phyloP scores from a whole-genome alignment of 2,888 invertebrate genomes.

The Scotopteryx bipunctaria region DNA sequence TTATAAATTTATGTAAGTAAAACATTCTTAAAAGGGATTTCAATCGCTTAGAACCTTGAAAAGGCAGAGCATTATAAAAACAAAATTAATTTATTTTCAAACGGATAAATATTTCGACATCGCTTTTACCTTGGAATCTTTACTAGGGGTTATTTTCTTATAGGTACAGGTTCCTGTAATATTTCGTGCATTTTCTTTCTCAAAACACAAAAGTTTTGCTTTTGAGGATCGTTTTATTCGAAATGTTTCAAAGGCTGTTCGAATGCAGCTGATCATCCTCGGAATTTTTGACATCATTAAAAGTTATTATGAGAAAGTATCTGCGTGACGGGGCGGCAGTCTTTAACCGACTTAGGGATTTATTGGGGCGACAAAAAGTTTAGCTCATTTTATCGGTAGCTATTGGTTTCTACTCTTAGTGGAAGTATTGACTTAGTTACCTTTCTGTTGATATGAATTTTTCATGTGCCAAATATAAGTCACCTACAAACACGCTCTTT shows the following conservation, averaged over 20 bases:
- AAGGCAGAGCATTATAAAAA: constrained; percentile 46
- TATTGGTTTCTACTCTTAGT: constrained; percentile 7
- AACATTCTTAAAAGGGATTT: constrained; percentile 30
- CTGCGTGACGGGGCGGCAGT: constrained; percentile 39
- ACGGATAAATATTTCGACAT: constrained; percentile 56
- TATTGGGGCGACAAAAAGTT: constrained; percentile 33
- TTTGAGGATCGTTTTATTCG: constrained; percentile 41
- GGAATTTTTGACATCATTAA: constrained; percentile 55
- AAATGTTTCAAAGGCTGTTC: no score
- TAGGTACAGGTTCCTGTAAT: no score
- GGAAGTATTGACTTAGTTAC: constrained; percentile 11
- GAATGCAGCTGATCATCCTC: constrained; percentile 54
- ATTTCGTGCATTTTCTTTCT: no score
- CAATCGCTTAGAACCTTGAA: constrained; percentile 29
- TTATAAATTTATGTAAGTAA: constrained; percentile 27
- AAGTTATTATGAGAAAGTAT: constrained; percentile 50
- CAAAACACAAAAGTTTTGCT: no score
- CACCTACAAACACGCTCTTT: no score
- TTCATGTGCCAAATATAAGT: no score
- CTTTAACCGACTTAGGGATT: constrained; percentile 37
- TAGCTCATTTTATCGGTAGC: constrained; percentile 16
- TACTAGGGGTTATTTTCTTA: no score
- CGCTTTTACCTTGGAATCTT: constrained; percentile 41
- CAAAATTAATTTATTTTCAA: constrained; percentile 58
- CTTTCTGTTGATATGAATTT: background rate